Evolutionary conservation across 2,797 vertebrate genomes (phyloP).

Genomic region (Ctenopoma kingsleyae): DNA sequence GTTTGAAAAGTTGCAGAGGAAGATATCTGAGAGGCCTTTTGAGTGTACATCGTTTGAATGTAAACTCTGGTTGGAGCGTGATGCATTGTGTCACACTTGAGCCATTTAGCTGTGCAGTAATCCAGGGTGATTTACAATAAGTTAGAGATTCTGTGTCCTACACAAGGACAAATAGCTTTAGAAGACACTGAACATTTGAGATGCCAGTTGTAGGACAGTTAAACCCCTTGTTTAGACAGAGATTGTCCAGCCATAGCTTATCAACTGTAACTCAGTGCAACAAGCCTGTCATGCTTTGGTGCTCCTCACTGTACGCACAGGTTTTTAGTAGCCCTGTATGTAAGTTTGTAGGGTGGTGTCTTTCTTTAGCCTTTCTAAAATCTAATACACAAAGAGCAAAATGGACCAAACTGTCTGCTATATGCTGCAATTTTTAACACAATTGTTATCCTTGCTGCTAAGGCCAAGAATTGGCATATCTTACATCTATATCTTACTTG

Average conservation of each 20-base stretch:
- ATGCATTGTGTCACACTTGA: constrained; percentile 12
- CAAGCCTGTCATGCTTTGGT: background rate
- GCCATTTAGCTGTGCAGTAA: constrained; percentile 42
- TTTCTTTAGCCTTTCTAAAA: background rate
- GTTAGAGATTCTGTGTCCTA: constrained; percentile 12
- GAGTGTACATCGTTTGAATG: constrained; percentile 51
- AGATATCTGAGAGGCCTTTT: constrained; percentile 55
- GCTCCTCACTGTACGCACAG: background rate
- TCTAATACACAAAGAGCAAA: background rate
- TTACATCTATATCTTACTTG: no score
- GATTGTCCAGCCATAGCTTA: constrained; percentile 5
- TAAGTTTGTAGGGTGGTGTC: background rate
- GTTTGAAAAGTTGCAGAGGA: constrained; percentile 56
- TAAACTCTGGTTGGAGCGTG: constrained; percentile 39
- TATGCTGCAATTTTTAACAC: background rate
- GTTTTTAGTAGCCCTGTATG: background rate
- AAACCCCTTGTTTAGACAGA: background rate
- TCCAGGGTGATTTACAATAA: constrained; percentile 36
- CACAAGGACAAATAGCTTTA: constrained; percentile 47
- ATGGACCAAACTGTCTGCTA: background rate
- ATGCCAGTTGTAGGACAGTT: background rate
- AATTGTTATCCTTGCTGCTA: background rate
- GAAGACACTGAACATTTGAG: constrained; percentile 8
- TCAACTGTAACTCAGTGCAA: background rate
- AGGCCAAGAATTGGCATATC: background rate